Base-by-base conservation (phyloP, 2,888 invertebrate species). In the Oithona nana region DNA sequence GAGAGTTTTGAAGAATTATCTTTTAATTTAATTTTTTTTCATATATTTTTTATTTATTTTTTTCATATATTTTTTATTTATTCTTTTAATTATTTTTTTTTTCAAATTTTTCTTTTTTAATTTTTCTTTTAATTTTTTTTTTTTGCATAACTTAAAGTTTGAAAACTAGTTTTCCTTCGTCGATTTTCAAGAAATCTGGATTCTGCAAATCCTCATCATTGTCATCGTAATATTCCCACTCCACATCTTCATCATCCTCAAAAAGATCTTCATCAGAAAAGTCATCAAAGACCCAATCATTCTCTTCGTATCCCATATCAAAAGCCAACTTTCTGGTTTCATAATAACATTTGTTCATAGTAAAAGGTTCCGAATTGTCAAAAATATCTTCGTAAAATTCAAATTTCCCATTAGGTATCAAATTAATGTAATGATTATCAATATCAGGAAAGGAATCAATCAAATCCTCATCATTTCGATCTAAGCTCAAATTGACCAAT, bases 141-240 rank as follows among this genome's bases (percentile, higher is more conserved):
- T n/a, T n/a, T n/a, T n/a, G n/a, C n/a, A n/a, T n/a, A n/a, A n/a
- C n/a, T n/a, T n/a, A n/a, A n/a, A n/a, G n/a, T n/a, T n/a, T n/a
- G n/a, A n/a, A n/a, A n/a, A n/a, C n/a, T n/a, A n/a, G n/a, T n/a
- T n/a, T n/a, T n/a, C n/a, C n/a, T n/a, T n/a, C n/a, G n/a, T 54
- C 54, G 26, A 54, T 54, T 26, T 54, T 54, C 20, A 54, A 20
- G 3, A 24, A 54, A 3, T 54, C 54, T 4, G 54, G 54, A 16
- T 22, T 54, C 3, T 8, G 20, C 50, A 49, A 49, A 3, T 54
- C 54, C 6, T 20, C 54, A 20, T 20, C 26, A 24, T 54, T 54
- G 16, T 54, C 54, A 3, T 54, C 54, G 26, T 24, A 54, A 26
- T 54, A 54, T 26, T 54, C 54, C 54, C 54, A 54, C 16, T 54